These are phyloP conservation scores for Ariopsis seemanni DNA, from an alignment of 2,113 vertebrate genomes.

Conservation along the genomic window DNA sequence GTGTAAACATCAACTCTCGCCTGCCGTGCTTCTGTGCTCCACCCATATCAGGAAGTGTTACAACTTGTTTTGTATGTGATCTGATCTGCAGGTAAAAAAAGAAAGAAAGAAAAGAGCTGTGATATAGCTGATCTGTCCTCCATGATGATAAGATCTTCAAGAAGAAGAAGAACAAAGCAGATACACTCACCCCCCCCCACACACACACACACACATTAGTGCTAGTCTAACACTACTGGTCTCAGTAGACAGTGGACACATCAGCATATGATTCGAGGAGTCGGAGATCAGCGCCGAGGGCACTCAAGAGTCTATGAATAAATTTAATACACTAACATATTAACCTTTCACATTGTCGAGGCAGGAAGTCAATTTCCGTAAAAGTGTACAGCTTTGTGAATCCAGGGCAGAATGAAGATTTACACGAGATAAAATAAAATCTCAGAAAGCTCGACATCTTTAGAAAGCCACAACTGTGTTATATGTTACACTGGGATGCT, in stretches of 20 bases:
- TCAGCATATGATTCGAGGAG: slow-evolving; percentile 66
- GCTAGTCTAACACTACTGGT: slow-evolving; percentile 59
- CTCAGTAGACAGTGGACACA: slow-evolving; percentile 59
- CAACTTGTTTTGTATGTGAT: neutral
- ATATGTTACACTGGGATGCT: neutral
- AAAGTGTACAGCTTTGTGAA: neutral
- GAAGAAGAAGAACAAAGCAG: neutral
- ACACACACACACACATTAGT: neutral
- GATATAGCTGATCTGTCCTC: neutral
- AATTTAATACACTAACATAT: slow-evolving; percentile 69
- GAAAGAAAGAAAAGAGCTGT: neutral
- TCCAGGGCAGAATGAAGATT: neutral
- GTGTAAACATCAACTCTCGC: no score
- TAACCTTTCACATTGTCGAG: slow-evolving; percentile 61
- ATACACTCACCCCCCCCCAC: neutral
- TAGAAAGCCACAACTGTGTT: neutral
- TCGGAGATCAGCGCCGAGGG: slow-evolving; percentile 47
- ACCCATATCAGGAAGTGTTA: no score
- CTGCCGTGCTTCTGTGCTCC: no score
- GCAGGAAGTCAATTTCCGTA: slow-evolving; percentile 55
- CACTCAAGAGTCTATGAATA: slow-evolving; percentile 68
- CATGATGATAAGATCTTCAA: neutral
- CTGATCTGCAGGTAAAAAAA: neutral
- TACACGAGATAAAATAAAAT: neutral
- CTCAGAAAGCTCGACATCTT: neutral